Evolutionary conservation across 2,797 vertebrate species (phyloP), one percentile per base, ranked within the genome.

Genomic region (Streptopelia turtur): DNA sequence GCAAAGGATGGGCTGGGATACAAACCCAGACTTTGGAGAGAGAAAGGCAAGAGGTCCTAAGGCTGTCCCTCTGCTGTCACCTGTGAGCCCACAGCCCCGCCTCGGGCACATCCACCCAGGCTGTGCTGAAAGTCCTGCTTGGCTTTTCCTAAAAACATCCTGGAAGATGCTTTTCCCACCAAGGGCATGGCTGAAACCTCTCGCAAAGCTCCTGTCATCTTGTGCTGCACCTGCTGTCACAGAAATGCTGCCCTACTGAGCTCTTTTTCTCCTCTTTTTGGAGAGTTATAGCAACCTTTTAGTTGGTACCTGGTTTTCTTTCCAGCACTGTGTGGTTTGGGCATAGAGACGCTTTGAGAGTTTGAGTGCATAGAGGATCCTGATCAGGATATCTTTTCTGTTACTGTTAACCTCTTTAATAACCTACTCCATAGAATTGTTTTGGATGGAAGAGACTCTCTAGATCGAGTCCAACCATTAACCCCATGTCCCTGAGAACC

Each of bases 191-290:
- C 31, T 31, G 39, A 59, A 45, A 33, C 31, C 12, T 63, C 60
- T 66, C 30, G 22, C 66, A 49, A 17, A 78, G 50, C 23, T 87
- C 31, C 52, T 5, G 2, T 5, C 57, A 5, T 5, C 70, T 60
- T 11, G 13, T 24, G 56, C 83, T 78, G 77, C 13, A 7, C 33
- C 39, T 23, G 24, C 55, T 7, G 9, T n/a, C 43, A 8, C 60
- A 18, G 6, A 64, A 30, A 10, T 1, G 31, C 33, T 8, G 41
- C 6, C 13, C 23, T 5, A 10, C 23, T 0, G 1, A 53, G 39
- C 33, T 49, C 68, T 9, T 47, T 9, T 10, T 25, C 61, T 41
- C 37, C 59, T 45, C 57, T 12, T 7, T 30, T n/a, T 25, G 63
- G 59, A n/a, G 25, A 84, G 47, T 1, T 16, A 11, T 0, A 64